phyloP scores from a whole-genome alignment of 2,888 invertebrate genomes.

The Catocala sponsa region DNA sequence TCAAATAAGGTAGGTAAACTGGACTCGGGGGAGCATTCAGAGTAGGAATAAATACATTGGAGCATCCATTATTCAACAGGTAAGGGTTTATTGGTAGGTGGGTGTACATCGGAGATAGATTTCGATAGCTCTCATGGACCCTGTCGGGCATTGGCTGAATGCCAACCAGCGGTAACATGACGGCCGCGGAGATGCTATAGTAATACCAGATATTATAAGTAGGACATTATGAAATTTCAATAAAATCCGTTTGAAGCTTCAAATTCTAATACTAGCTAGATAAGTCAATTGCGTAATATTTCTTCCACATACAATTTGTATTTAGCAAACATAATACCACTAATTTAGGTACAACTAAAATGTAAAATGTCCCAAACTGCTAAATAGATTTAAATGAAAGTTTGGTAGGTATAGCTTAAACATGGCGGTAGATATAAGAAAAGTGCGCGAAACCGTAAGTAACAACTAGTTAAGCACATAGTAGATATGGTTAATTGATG shows the following conservation, averaged over 20 bases:
- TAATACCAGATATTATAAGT: slow-evolving; percentile 1
- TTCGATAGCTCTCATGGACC: slow-evolving; percentile 52
- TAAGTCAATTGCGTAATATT: too few species aligned
- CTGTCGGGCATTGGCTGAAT: slow-evolving; percentile 51
- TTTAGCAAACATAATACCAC: too few species aligned
- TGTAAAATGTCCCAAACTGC: too few species aligned
- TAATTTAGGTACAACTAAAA: too few species aligned
- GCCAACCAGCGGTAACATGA: slow-evolving; percentile 53
- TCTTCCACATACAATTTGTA: too few species aligned
- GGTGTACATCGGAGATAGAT: slow-evolving; percentile 60
- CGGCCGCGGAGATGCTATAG: slow-evolving; percentile 12
- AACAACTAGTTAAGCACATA: too few species aligned
- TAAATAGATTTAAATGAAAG: too few species aligned
- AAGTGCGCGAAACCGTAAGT: too few species aligned
- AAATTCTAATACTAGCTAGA: not conserved
- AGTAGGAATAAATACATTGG: slow-evolving; percentile 48
- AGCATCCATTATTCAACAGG: slow-evolving; percentile 76
- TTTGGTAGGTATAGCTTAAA: too few species aligned
- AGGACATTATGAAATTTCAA: not conserved
- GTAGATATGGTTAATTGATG: too few species aligned
- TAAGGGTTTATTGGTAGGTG: slow-evolving; percentile 61
- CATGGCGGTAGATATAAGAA: too few species aligned
- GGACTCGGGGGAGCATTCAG: slow-evolving; percentile 39
- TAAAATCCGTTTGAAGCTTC: not conserved
- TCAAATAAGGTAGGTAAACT: slow-evolving; percentile 56